Evolutionary conservation across 2,888 invertebrate genomes (phyloP).

Genomic region (Cepaea hortensis): DNA sequence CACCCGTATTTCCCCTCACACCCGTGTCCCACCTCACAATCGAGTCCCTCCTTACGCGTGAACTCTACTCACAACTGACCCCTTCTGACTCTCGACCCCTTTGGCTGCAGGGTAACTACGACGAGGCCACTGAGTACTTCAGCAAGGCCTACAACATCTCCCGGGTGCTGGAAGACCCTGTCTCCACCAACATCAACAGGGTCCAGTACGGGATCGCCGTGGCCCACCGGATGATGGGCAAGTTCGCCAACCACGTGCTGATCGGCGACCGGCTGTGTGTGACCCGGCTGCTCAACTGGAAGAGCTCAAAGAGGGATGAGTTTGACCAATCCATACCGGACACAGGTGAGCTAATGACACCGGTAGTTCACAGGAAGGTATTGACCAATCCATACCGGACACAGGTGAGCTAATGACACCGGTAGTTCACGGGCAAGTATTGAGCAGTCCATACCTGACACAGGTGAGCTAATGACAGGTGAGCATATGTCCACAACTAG

Average conservation of each 20-base stretch:
- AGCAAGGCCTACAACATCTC: constrained; percentile 75
- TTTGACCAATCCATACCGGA: constrained; percentile 48
- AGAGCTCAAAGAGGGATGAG: constrained; percentile 58
- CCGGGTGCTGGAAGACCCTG: constrained; percentile 68
- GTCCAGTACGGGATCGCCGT: constrained; percentile 74
- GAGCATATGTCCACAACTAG: neutral
- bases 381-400: constrained; percentile 46
- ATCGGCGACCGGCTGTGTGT: constrained; percentile 58
- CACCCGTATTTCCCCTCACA: too few species aligned
- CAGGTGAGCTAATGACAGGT: neutral
- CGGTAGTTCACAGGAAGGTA: constrained; percentile 6
- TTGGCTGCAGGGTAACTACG: constrained; percentile 70
- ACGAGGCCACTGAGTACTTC: constrained; percentile 75
- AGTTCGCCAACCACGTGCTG: constrained; percentile 65
- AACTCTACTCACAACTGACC: too few species aligned
- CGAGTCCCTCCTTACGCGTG: too few species aligned
- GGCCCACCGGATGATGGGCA: constrained; percentile 72
- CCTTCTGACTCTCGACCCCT: neutral
- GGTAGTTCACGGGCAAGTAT: constrained; percentile 16
- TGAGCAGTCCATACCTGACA: constrained; percentile 40
- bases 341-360: constrained; percentile 27
- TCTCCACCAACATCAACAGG: constrained; percentile 71
- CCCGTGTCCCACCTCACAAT: too few species aligned
- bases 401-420: constrained; percentile 27
- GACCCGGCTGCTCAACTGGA: constrained; percentile 72